Base-by-base conservation (phyloP, 2,113 vertebrate genomes). In the Carlito syrichta region DNA sequence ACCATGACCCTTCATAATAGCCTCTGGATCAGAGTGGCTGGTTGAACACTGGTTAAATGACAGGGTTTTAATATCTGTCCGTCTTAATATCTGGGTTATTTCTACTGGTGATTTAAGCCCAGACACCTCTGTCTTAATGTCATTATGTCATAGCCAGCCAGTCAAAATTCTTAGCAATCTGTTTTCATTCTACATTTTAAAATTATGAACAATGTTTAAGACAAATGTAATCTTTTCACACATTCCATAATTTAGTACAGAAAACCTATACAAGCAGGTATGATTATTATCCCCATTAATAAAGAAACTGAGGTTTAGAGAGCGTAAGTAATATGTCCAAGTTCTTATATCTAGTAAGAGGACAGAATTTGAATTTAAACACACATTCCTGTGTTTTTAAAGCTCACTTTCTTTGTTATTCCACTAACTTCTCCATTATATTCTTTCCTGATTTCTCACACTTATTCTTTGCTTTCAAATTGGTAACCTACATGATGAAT, bases 31-130 rank as follows among this genome's bases (percentile, higher is more conserved):
- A 35, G 9, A 95, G 32, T 90, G 3, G 8, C 8, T 69, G 2
- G 22, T 23, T 56, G 38, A 89, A 90, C 13, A 35, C 5, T 56
- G 4, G 14, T 66, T 43, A 52, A 48, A 38, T 0, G 30, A 76
- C 5, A n/a, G 27, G 8, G 16, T 71, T 92, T 48, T n/a, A n/a
- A n/a, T n/a, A n/a, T n/a, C 9, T 60, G 3, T 25, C n/a, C 35
- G 12, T 78, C 60, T 81, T 48, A 22, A 62, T 73, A 77, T 95
- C 58, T 88, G 45, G 40, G 22, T 60, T 63, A 56, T 84, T 93
- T 81, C 30, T 8, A 68, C 62, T 62, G 11, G 17, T 20, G 66
- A 14, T 14, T 40, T 68, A n/a, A 71, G 11, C 58, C 3, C 19
- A 87, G 32, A 81, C 22, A n/a, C 13, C 32, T 52, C 14, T 35